These are phyloP conservation scores for Sphecodes monilicornis DNA, from an alignment of 2,888 invertebrate species.

Conservation along the genomic window DNA sequence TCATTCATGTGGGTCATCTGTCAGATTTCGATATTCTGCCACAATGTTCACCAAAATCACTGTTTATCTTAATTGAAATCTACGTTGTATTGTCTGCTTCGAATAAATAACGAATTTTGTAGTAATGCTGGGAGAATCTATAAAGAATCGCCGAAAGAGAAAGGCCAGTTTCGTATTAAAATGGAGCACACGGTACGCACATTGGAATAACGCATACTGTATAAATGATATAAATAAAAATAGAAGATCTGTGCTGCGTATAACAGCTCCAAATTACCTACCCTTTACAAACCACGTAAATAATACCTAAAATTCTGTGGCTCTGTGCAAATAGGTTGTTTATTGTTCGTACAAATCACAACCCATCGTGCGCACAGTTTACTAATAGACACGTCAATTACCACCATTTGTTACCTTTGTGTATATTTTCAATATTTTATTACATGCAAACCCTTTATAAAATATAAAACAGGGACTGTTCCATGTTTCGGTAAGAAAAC, in stretches of 20 bases:
- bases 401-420: too few relatives aligned
- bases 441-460: too few relatives aligned
- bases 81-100: not conserved
- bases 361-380: not conserved
- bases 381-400: not conserved
- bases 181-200: not conserved
- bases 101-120: not conserved
- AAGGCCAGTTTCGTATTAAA: not conserved
- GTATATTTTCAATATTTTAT: too few relatives aligned
- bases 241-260: not conserved
- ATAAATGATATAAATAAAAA: not conserved
- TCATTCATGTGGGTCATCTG: not conserved
- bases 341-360: not conserved
- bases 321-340: not conserved
- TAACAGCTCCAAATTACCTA: not conserved
- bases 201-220: not conserved
- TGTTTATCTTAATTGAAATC: constrained; percentile 25
- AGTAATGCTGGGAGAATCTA: not conserved
- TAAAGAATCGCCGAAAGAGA: not conserved
- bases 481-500: too few relatives aligned
- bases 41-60: not conserved
- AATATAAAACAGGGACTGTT: too few relatives aligned
- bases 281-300: not conserved
- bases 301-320: not conserved
- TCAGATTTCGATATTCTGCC: not conserved